Base-by-base conservation (phyloP, 2,797 vertebrate genomes). In the Crocidura indochinensis region DNA sequence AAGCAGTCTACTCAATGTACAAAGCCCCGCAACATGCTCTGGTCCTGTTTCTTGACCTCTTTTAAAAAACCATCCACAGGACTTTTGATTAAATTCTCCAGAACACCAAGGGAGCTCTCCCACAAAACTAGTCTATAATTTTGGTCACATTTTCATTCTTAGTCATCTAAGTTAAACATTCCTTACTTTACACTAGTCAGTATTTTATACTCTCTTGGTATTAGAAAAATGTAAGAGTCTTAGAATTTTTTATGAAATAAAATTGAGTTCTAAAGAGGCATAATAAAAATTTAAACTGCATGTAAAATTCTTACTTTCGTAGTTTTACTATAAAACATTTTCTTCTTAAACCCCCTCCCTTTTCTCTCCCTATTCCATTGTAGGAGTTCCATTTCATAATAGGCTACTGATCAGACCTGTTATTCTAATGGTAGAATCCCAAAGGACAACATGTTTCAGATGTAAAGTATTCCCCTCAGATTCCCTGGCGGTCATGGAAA, bases 381-480 rank as follows among this genome's bases (percentile, higher is more conserved):
- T 80, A 82, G 71, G 88, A 94, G 80, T 81, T 82, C 31, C 0
- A 0, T 96, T 97, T 98, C 94, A 95, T 97, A 97, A 98, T 97
- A 96, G 97, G 85, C 95, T 96, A 94, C 97, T 97, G 97, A 97
- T 97, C 97, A 97, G 96, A 97, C 97, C 94, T 98, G 97, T 95
- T 97, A 96, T 98, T 98, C 94, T 96, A 97, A 97, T 98, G 96
- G 96, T 84, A 86, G 97, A 98, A 97, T 98, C 98, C 98, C 98
- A 97, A 96, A 97, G 98, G 98, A 93, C 96, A 96, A 92, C 90
- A 79, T 97, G 96, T 98, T 98, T 98, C 97, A 97, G 95, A 97
- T 96, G 96, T 12, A 53, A 97, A 98, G 96, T 96, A 98, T 98
- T 98, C 98, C 98, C 97, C 87, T 95, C 93, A 97, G 98, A 97